phyloP scores from a whole-genome alignment of 2,888 invertebrate genomes.

The Molorchus minor region DNA sequence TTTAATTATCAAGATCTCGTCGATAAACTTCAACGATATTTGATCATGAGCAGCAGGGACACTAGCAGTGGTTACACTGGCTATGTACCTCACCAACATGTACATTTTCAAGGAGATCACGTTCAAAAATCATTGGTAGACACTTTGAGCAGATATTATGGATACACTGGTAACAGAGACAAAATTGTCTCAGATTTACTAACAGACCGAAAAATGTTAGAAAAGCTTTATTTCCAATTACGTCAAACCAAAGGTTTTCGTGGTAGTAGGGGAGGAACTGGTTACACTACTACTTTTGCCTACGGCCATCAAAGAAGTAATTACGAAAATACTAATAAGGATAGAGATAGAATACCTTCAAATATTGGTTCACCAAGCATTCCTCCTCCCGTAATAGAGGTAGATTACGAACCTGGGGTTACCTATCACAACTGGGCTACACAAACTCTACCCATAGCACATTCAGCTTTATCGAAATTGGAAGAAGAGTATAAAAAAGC shows the following conservation, averaged over 20 bases:
- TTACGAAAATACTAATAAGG: slow-evolving; percentile 29
- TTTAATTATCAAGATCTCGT: slow-evolving; percentile 73
- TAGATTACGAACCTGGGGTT: slow-evolving; percentile 69
- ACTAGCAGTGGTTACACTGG: slow-evolving; percentile 22
- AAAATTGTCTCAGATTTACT: slow-evolving; percentile 77
- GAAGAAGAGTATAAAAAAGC: slow-evolving; percentile 63
- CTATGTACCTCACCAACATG: slow-evolving; percentile 35
- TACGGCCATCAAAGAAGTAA: slow-evolving; percentile 39
- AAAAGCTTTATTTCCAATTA: slow-evolving; percentile 77
- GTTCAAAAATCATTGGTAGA: slow-evolving; percentile 71
- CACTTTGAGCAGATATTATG: slow-evolving; percentile 74
- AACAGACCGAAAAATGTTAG: slow-evolving; percentile 77
- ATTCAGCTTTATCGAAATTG: slow-evolving; percentile 65
- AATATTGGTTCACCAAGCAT: slow-evolving; percentile 23
- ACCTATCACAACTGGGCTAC: slow-evolving; percentile 63
- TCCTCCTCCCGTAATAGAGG: slow-evolving; percentile 76
- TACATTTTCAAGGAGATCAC: slow-evolving; percentile 64
- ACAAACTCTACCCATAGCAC: slow-evolving; percentile 72
- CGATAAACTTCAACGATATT: slow-evolving; percentile 70
- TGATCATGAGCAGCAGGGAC: slow-evolving; percentile 55
- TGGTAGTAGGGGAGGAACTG: slow-evolving; percentile 55
- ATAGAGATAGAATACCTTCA: not conserved
- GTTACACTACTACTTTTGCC: slow-evolving; percentile 43
- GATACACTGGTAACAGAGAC: slow-evolving; percentile 72
- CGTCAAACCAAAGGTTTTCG: slow-evolving; percentile 72